Base-by-base conservation (phyloP, 2,888 invertebrate genomes). In the Sceliomorpha sp. region DNA sequence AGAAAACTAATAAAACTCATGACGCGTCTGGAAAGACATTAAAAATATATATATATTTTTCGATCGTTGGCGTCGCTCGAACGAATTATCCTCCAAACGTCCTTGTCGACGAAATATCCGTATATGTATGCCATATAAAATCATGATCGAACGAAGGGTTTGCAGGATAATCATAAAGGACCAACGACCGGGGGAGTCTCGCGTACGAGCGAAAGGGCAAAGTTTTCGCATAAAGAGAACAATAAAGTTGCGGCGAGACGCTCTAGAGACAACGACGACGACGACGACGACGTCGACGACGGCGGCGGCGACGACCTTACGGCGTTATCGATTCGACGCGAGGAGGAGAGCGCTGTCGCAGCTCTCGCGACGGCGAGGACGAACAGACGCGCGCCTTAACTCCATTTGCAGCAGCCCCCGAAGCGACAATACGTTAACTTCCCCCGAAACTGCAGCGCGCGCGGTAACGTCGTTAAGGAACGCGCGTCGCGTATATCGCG, bases 221-320 rank as follows among this genome's bases (percentile, higher is more conserved):
- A 60, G 56, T 62, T 60, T 45, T 50, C 60, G 60, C 55, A 56
- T 40, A 62, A 68, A 69, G 58, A 75, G 70, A 70, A 73, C 72
- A n/a, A n/a, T n/a, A 71, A 71, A 72, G 66, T 45, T 63, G 67
- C 67, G 73, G 73, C 75, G 75, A 75, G 77, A 74, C 76, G 70
- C 59, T 69, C 64, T 73, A 62, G 75, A 77, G 74, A 77, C 77
- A 73, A 64, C 73, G 72, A 59, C 74, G 71, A 73, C 73, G 74
- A 73, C 74, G 72, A 67, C 59, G 64, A 55, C 59, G 62, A 58
- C 66, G 66, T 70, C 70, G 70, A 70, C 77, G 74, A 64, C 73
- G 72, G 62, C 77, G 74, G 67, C 73, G 72, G 62, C 74, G 71
- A 73, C 73, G 74, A 73, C 74, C 74, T 74, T 73, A 67, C 59